Conservation (phyloP, 1,140 invertebrate genomes). For the Diploscapter pachys region DNA sequence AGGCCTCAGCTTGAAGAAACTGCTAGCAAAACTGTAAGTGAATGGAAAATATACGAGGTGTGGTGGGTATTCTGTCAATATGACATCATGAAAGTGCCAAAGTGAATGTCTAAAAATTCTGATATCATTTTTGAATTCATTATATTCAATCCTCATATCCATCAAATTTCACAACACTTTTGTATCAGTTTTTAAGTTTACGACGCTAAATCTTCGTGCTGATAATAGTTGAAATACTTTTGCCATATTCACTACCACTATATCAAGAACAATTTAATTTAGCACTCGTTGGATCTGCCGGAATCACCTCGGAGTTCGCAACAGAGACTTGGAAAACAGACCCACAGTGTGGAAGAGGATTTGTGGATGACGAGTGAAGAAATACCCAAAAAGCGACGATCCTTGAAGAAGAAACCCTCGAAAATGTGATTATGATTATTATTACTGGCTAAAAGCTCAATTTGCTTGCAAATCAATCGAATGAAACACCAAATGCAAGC, state of each 20-base stretch:
- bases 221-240: not conserved
- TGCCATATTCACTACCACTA: not conserved
- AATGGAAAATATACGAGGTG: no score
- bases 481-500: no score
- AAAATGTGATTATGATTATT: not conserved
- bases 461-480: no score
- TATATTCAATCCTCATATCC: no score
- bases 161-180: not conserved
- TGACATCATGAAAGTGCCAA: no score
- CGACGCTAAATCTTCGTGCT: slow-evolving; percentile 2
- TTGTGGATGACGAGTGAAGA: slow-evolving; percentile 11
- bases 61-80: no score
- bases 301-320: slow-evolving; percentile 4
- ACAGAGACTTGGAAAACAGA: slow-evolving; percentile 15
- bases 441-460: no score
- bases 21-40: no score
- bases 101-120: no score
- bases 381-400: slow-evolving; percentile 16
- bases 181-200: slow-evolving; percentile 14
- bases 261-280: not conserved
- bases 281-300: slow-evolving; percentile 16
- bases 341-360: slow-evolving; percentile 8
- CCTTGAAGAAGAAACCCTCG: slow-evolving; percentile 16
- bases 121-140: no score
- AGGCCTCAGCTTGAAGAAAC: no score